Evolutionary conservation across 2,797 vertebrate genomes (phyloP), one percentile per base, ranked within the genome.

Genomic region (Gymnothorax reevesii): DNA sequence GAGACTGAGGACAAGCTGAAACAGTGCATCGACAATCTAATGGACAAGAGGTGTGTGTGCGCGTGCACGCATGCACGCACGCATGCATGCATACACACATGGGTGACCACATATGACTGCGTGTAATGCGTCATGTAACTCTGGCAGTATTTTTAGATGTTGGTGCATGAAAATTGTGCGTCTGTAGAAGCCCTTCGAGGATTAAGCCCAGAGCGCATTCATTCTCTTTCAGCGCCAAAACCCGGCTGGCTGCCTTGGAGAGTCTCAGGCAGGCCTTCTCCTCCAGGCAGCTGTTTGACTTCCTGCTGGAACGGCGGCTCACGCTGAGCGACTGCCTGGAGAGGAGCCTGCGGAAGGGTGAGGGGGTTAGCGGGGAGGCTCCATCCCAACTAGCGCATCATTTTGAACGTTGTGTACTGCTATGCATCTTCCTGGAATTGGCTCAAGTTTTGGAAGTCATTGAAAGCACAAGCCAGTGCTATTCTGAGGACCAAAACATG

Each of bases 1-100:
- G 97, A 97, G 90, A 95, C 93, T 0, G 97, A 99, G 91, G 97
- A 99, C 92, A 98, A 98, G 90, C 94, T 99, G 88, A 99, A 96
- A 89, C 97, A 97, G 84, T 96, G 95, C 89, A 97, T 99, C 83
- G 98, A 98, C 91, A 96, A 93, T 90, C 94, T 99, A 83, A 97
- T 95, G 92, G 97, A 98, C 83, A 99, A 97, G 93, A 98, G 98
- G 97, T 98, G 69, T 52, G 79, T 85, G 62, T 25, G 8, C 12
- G 12, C 49, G 12, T 0, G 62, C 0, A 4, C 5, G 62, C 0
- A 4, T 60, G 8, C 3, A 3, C 22, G 62, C 10, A 20, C 22
- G 62, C 62, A 22, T 64, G 62, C 62, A 22, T 4, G 4, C 22
- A 5, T 64, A 60, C 9, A 60, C 17, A 7, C 17, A 17, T 60